These are phyloP conservation scores for Myiopsitta monachus DNA, from an alignment of 2,113 vertebrate species.

Conservation along the genomic window DNA sequence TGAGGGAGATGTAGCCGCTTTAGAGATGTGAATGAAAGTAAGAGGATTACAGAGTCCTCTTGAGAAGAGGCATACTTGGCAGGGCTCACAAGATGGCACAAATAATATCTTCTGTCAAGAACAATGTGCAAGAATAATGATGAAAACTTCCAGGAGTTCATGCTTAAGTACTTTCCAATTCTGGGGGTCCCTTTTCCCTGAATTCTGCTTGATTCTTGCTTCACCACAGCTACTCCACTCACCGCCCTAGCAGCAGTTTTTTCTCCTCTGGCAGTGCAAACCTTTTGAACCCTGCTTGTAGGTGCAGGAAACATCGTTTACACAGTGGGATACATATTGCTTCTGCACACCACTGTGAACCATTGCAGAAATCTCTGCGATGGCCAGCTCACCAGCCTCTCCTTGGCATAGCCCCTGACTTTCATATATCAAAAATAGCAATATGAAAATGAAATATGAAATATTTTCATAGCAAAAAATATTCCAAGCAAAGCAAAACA, in stretches of 20 bases:
- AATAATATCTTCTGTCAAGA: neutral
- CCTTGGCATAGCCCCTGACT: constrained; percentile 56
- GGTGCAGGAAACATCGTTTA: constrained; percentile 49
- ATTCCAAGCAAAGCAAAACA: constrained; percentile 71
- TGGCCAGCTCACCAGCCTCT: constrained; percentile 53
- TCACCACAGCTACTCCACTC: neutral
- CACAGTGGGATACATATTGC: constrained; percentile 55
- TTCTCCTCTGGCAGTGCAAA: neutral
- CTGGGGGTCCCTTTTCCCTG: neutral
- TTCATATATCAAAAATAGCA: constrained; percentile 42
- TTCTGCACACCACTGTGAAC: constrained; percentile 66
- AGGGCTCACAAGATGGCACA: neutral
- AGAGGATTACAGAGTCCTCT: constrained; percentile 24
- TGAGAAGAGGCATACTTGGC: neutral
- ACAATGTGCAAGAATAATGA: neutral
- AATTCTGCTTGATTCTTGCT: neutral
- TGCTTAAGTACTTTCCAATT: neutral
- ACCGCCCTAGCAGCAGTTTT: neutral
- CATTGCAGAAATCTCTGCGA: constrained; percentile 40
- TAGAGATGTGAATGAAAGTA: constrained; percentile 39
- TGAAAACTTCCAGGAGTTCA: neutral
- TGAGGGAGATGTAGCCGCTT: neutral
- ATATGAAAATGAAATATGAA: neutral
- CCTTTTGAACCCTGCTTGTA: neutral
- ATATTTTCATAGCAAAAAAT: constrained; percentile 51